Base-by-base conservation (phyloP, 2,113 vertebrate genomes). In the Carassius auratus region DNA sequence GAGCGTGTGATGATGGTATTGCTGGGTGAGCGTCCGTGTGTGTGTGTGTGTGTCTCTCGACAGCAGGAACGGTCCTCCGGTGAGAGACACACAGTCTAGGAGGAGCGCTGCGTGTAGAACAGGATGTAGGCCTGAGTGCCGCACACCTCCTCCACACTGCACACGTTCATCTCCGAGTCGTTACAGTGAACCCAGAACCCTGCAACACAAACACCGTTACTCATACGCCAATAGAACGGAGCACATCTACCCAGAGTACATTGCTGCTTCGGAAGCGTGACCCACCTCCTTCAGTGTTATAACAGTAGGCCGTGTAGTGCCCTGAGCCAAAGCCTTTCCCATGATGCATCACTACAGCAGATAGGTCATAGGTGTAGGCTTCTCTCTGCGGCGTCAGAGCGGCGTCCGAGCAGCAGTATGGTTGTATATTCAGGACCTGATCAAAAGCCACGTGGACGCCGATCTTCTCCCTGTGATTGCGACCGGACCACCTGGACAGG, bases 131-230 rank as follows among this genome's bases (percentile, higher is more conserved):
- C 98, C 94, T 99, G 98, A 96, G 98, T 99, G 95, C 96, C 97
- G 95, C 98, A 99, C 94, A 99, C 97, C 91, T 99, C 98, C 95
- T 99, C 97, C 92, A 99, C 97, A 55, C 97, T 97, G 96, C 97
- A 99, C 92, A 99, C 97, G 93, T 98, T 98, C 97, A 99, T 96
- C 94, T 97, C 97, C 90, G 98, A 99, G 96, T 99, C 98, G 84
- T 99, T 99, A 95, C 98, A 99, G 96, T 99, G 98, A 92, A 99
- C 97, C 98, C 98, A 99, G 94, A 99, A 99, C 92, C 97, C 98
- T 99, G 94, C 84, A 85, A 71, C 36, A 66, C 71, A 83, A 38
- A 81, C 80, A 78, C 50, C 0, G 0, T 68, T 33, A 68, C 26
- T 33, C n/a, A n/a, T n/a, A n/a, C n/a, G n/a, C n/a, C n/a, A n/a